phyloP scores from a whole-genome alignment of 2,113 vertebrate species.

The Anser brachyrhynchus region DNA sequence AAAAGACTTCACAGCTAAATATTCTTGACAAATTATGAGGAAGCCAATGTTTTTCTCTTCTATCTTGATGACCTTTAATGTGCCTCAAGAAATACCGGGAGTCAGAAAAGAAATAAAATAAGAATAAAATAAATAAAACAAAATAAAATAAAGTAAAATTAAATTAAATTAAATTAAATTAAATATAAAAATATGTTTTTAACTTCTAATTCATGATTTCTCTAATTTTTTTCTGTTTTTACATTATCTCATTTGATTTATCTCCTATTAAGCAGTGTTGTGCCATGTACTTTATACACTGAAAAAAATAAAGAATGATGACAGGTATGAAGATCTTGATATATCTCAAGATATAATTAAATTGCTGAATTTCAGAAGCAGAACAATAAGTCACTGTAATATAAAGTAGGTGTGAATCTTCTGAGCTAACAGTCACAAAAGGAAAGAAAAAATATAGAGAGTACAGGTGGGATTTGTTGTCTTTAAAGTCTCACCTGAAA shows the following conservation, averaged over 20 bases:
- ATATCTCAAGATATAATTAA: background rate
- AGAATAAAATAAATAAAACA: background rate
- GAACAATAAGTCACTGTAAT: background rate
- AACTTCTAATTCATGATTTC: background rate
- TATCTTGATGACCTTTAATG: background rate
- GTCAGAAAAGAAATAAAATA: background rate
- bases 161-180: too few species aligned
- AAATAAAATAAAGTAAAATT: too few species aligned
- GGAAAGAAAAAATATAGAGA: background rate
- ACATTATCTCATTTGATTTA: background rate
- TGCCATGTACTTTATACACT: background rate
- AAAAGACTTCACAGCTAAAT: background rate
- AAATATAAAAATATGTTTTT: background rate
- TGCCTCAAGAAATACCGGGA: background rate
- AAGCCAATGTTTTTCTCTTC: background rate
- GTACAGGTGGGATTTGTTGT: background rate
- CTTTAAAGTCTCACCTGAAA: background rate
- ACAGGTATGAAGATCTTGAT: background rate
- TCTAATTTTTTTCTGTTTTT: background rate
- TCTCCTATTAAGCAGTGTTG: background rate
- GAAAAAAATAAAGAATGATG: background rate
- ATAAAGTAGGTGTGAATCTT: background rate
- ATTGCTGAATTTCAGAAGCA: background rate
- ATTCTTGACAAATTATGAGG: background rate
- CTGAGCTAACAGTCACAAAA: background rate